Evolutionary conservation across 2,113 vertebrate genomes (phyloP).

Genomic region (Varanus komodoensis): DNA sequence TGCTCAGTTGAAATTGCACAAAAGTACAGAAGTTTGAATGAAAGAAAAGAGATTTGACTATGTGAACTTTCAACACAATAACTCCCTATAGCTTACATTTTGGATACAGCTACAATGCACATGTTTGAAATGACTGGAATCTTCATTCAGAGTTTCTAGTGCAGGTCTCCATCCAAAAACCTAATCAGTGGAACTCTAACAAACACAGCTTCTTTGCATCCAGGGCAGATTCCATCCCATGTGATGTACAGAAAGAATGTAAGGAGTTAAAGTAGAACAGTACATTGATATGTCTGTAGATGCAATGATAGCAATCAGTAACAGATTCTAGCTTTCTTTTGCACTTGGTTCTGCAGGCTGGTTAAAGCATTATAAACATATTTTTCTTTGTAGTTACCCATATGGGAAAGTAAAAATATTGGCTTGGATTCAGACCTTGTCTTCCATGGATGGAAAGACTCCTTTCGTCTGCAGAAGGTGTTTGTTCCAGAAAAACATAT

Average conservation of each 20-base stretch:
- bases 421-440: not conserved
- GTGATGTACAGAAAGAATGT: not conserved
- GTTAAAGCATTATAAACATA: not conserved
- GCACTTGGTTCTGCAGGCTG: not conserved
- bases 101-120: not conserved
- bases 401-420: not conserved
- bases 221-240: not conserved
- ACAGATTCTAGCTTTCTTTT: not conserved
- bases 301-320: not conserved
- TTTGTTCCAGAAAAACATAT: not conserved
- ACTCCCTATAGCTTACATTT: constrained; percentile 1
- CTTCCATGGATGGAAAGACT: not conserved
- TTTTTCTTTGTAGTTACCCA: not conserved
- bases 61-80: not conserved
- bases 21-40: not conserved
- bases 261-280: not conserved
- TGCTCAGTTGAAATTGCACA: not conserved
- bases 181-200: not conserved
- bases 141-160: constrained; percentile 16
- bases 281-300: not conserved
- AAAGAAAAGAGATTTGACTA: not conserved
- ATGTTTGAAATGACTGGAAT: not conserved
- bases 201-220: not conserved
- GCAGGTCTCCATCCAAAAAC: not conserved
- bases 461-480: not conserved